phyloP scores from a whole-genome alignment of 2,888 invertebrate genomes.

The Andrena praecox region DNA sequence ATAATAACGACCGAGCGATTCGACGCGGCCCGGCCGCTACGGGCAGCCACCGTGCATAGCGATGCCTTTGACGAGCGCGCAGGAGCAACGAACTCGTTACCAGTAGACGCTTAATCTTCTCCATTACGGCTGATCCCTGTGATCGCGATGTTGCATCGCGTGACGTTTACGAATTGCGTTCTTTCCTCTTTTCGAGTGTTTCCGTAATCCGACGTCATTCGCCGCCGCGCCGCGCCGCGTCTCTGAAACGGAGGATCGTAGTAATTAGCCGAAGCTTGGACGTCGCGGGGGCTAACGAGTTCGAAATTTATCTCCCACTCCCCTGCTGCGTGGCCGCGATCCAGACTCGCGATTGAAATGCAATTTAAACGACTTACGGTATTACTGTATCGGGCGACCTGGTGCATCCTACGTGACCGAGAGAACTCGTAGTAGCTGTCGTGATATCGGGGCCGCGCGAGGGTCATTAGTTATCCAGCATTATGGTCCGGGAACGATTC shows the following conservation, averaged over 20 bases:
- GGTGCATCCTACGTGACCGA: constrained; percentile 53
- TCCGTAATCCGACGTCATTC: not conserved
- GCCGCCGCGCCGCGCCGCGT: not conserved
- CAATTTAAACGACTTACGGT: constrained; percentile 40
- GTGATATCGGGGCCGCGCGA: constrained; percentile 61
- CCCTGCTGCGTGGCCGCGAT: not conserved
- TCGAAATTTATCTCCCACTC: constrained; percentile 6
- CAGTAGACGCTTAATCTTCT: constrained; percentile 4
- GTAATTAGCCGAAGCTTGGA: constrained; percentile 7
- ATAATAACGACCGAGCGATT: constrained; percentile 47
- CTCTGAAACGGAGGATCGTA: not conserved
- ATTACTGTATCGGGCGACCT: constrained; percentile 26
- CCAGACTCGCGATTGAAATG: constrained; percentile 13
- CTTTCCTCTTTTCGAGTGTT: not conserved
- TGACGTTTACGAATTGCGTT: constrained; percentile 5
- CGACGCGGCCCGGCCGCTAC: not conserved
- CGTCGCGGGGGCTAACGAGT: not conserved
- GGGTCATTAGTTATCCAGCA: constrained; percentile 74
- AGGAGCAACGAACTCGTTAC: constrained; percentile 33
- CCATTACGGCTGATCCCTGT: constrained; percentile 19
- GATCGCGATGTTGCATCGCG: not conserved
- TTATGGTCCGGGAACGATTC: constrained; percentile 71
- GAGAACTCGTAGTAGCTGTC: constrained; percentile 52
- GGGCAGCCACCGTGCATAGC: not conserved
- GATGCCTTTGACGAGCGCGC: not conserved